Evolutionary conservation across 2,888 invertebrate species (phyloP).

Genomic region (Polyommatus iphigenia): DNA sequence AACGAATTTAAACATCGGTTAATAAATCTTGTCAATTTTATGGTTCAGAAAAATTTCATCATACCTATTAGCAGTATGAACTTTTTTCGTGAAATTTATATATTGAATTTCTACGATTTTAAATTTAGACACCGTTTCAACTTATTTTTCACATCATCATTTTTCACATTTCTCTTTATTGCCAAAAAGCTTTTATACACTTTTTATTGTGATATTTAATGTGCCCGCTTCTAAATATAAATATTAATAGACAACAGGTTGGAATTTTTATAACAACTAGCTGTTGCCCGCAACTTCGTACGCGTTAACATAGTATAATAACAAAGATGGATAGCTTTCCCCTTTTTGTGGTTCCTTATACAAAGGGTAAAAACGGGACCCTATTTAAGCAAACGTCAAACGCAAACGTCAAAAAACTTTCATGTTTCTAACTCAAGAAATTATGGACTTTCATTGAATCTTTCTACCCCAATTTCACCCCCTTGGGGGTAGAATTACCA

Average conservation of each 20-base stretch:
- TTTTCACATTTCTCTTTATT: slow-evolving; percentile 14
- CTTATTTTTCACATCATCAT: not conserved
- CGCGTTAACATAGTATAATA: no score
- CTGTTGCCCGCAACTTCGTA: no score
- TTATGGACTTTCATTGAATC: no score
- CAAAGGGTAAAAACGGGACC: no score
- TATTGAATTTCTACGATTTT: not conserved
- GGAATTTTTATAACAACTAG: not conserved
- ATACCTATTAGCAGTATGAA: not conserved
- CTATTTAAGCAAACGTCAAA: no score
- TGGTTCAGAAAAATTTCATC: slow-evolving; percentile 10
- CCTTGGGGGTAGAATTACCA: no score
- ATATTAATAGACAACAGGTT: not conserved
- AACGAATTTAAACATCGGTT: not conserved
- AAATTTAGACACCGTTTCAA: not conserved
- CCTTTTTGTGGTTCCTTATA: no score
- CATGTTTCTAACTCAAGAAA: no score
- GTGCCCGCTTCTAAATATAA: not conserved
- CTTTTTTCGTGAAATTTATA: slow-evolving; percentile 14
- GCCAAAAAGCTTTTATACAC: not conserved
- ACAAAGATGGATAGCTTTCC: no score
- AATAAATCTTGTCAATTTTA: slow-evolving; percentile 18
- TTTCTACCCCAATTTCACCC: no score
- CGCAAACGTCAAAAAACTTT: no score
- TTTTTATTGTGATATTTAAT: not conserved